These are phyloP conservation scores for Thumatha senex DNA, from an alignment of 2,888 invertebrate genomes.

Conservation along the genomic window DNA sequence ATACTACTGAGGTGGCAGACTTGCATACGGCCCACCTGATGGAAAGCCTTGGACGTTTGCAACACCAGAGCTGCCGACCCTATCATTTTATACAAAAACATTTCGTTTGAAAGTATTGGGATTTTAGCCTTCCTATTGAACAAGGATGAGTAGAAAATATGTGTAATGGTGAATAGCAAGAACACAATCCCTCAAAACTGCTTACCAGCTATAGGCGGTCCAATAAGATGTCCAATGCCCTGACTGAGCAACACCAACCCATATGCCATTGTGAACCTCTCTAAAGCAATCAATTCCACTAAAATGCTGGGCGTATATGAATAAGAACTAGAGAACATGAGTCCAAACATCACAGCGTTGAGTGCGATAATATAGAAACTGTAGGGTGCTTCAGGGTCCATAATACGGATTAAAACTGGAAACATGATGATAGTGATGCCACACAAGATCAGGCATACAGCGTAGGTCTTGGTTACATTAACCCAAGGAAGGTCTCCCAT, in stretches of 20 bases:
- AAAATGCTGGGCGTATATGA: conserved; percentile 96
- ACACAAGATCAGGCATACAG: conserved; percentile 88
- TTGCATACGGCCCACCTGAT: no score
- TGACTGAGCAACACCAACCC: conserved; percentile 95
- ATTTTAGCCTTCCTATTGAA: no score
- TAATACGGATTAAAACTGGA: conserved; percentile 76
- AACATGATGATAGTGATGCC: conserved; percentile 85
- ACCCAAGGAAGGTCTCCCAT: conserved; percentile 94
- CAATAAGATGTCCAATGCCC: conserved; percentile 95
- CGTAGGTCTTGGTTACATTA: conserved; percentile 93
- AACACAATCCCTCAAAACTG: conserved; percentile 1
- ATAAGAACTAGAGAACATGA: conserved; percentile 96
- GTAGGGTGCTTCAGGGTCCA: conserved; percentile 60
- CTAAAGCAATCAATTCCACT: conserved; percentile 94
- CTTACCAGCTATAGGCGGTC: conserved; percentile 96
- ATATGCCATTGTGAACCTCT: conserved; percentile 96
- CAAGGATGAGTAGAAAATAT: no score
- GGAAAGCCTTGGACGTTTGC: no score
- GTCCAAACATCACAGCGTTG: conserved; percentile 89
- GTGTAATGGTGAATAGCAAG: no score
- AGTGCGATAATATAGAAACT: conserved; percentile 79
- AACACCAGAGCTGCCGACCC: no score
- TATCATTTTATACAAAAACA: no score
- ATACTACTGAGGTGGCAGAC: no score
- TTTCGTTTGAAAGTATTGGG: no score